Percentiles rank a stretch among this genome's conserved stretches.
These are phyloP conservation scores for Belgica antarctica DNA, from an alignment of 2,888 invertebrate species.

Conservation along the genomic window DNA sequence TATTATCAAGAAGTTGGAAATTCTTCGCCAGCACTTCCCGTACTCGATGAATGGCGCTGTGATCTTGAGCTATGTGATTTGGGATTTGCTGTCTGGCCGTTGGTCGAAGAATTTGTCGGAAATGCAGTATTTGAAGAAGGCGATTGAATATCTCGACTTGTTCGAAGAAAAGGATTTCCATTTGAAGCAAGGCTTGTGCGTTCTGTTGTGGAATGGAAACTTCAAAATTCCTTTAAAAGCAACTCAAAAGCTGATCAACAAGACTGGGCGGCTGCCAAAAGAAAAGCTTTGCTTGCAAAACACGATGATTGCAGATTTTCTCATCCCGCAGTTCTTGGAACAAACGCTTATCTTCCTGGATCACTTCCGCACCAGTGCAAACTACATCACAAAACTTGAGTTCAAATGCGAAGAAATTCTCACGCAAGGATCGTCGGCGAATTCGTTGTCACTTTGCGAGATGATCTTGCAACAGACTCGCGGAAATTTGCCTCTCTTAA, in stretches of 20 bases:
- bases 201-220: constrained; percentile 85
- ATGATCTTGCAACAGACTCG: constrained; percentile 73
- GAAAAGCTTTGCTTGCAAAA: constrained; percentile 74
- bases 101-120: constrained; percentile 78
- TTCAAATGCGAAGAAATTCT: constrained; percentile 53
- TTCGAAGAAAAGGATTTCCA: constrained; percentile 51
- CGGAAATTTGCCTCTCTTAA: constrained; percentile 72
- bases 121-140: constrained; percentile 66
- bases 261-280: constrained; percentile 79
- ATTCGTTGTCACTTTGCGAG: constrained; percentile 69
- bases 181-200: constrained; percentile 73
- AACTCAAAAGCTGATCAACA: constrained; percentile 72
- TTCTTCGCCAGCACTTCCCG: constrained; percentile 77
- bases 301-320: constrained; percentile 56
- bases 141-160: constrained; percentile 65
- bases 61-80: constrained; percentile 80
- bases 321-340: constrained; percentile 62
- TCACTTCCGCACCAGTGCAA: constrained; percentile 50
- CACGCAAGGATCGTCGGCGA: constrained; percentile 57
- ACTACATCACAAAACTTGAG: constrained; percentile 51
- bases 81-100: constrained; percentile 80
- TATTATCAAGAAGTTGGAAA: constrained; percentile 62
- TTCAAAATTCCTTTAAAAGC: constrained; percentile 77
- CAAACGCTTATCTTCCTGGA: constrained; percentile 52
- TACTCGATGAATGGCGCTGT: constrained; percentile 77